Conservation (phyloP, 2,113 vertebrate genomes). For the cattle (Bos taurus) region DNA sequence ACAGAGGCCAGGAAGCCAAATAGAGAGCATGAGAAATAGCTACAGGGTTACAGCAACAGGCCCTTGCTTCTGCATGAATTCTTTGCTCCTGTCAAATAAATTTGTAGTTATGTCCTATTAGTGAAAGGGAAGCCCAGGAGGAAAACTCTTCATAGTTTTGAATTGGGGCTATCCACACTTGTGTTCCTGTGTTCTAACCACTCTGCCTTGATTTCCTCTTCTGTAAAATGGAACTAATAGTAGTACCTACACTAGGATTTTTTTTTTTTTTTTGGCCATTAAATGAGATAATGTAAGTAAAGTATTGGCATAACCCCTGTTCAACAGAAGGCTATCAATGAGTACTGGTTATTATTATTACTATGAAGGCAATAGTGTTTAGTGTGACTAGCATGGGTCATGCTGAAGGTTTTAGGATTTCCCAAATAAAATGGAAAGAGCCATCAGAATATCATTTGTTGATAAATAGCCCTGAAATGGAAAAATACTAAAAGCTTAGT, state of each 20-base stretch:
- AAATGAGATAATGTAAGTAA: background rate
- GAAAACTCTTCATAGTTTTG: background rate
- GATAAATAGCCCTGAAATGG: background rate
- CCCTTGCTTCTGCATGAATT: background rate
- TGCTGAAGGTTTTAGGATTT: background rate
- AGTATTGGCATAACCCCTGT: background rate
- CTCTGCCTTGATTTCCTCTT: background rate
- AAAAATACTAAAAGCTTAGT: background rate
- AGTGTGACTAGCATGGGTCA: background rate
- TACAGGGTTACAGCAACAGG: background rate
- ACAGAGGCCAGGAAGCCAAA: background rate
- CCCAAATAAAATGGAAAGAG: background rate
- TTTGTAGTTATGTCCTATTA: background rate
- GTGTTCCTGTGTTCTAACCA: background rate
- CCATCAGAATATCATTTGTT: background rate
- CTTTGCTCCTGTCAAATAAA: background rate
- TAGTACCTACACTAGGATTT: background rate
- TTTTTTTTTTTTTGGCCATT: background rate
- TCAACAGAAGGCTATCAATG: background rate
- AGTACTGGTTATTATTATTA: background rate
- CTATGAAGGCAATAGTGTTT: background rate
- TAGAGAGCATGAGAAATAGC: background rate
- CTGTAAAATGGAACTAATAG: background rate
- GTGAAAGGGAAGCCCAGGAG: background rate
- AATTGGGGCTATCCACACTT: background rate